Percentiles rank a stretch among this genome's conserved stretches.
Conservation (phyloP, 2,113 vertebrate genomes). For the Cervus canadensis region DNA sequence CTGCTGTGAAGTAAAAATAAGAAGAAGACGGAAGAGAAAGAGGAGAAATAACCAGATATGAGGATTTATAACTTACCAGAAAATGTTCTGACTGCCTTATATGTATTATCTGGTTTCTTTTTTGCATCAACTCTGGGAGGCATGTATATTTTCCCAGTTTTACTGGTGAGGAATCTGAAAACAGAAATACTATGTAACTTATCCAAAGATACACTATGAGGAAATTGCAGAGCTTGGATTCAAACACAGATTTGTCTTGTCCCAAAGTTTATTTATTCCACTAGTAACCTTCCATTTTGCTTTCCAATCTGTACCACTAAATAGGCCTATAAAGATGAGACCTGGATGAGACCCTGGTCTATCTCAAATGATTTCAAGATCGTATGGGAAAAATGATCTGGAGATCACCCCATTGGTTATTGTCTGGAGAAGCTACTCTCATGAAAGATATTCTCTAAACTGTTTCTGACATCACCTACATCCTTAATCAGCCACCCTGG, state of each 20-base stretch:
- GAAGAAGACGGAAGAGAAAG: background rate
- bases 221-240: background rate
- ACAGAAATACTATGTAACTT: background rate
- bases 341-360: background rate
- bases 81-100: background rate
- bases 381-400: background rate
- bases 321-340: background rate
- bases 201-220: background rate
- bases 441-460: background rate
- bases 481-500: background rate
- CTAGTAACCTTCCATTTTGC: background rate
- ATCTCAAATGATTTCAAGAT: background rate
- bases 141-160: background rate
- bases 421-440: background rate
- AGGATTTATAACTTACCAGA: background rate
- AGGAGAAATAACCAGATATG: background rate
- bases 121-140: background rate
- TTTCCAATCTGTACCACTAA: background rate
- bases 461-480: background rate
- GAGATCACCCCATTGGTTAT: background rate
- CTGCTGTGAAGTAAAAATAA: background rate
- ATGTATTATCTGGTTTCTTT: background rate
- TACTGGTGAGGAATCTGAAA: background rate
- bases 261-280: background rate
- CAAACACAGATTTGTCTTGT: background rate